phyloP scores from a whole-genome alignment of 1,140 invertebrate species.

The Diachasma alloeum region DNA sequence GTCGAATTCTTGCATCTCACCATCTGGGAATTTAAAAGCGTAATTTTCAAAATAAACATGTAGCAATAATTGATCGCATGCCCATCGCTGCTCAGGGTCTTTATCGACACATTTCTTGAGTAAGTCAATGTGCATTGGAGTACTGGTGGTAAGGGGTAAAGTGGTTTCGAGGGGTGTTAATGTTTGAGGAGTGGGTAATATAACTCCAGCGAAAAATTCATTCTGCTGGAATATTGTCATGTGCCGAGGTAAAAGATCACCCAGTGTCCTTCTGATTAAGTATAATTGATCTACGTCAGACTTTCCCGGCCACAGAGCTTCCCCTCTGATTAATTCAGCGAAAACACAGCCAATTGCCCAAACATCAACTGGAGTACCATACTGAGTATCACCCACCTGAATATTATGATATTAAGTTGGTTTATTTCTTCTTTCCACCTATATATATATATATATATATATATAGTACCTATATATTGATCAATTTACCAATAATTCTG shows the following conservation, averaged over 20 bases:
- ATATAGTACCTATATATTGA: neutral
- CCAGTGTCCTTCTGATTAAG: slow-evolving; percentile 89
- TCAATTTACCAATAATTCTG: slow-evolving; percentile 79
- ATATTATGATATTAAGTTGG: neutral
- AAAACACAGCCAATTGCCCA: slow-evolving; percentile 97
- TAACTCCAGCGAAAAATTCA: slow-evolving; percentile 94
- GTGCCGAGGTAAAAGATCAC: slow-evolving; percentile 92
- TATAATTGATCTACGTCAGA: slow-evolving; percentile 99
- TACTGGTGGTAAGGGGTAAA: slow-evolving; percentile 75
- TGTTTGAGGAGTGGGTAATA: slow-evolving; percentile 89
- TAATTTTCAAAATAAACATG: slow-evolving; percentile 91
- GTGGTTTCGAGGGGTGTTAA: slow-evolving; percentile 85
- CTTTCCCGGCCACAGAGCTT: slow-evolving; percentile 96
- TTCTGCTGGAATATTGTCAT: slow-evolving; percentile 96
- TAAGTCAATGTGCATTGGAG: slow-evolving; percentile 79
- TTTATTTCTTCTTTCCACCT: neutral
- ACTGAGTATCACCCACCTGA: slow-evolving; percentile 94
- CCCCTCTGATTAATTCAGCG: slow-evolving; percentile 94
- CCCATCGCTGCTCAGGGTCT: slow-evolving; percentile 90
- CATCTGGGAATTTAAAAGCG: slow-evolving; percentile 77
- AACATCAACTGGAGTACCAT: slow-evolving; percentile 96
- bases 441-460: neutral
- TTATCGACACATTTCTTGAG: slow-evolving; percentile 94
- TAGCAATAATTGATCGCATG: slow-evolving; percentile 87
- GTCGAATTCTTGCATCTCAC: slow-evolving; percentile 76